Evolutionary conservation across 2,888 invertebrate species (phyloP).

Genomic region (Camponotus fellah): DNA sequence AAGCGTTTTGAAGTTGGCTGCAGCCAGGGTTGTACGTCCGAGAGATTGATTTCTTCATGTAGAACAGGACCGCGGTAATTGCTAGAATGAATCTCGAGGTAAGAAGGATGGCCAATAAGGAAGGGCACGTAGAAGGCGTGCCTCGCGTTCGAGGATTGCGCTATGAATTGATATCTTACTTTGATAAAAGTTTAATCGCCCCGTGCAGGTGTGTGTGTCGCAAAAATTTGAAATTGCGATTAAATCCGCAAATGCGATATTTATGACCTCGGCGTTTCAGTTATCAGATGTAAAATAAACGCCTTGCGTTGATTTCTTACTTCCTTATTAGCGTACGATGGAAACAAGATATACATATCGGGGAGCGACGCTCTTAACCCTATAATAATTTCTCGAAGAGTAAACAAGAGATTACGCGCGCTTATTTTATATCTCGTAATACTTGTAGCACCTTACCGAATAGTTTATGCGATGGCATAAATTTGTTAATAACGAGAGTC

Average conservation of each 20-base stretch:
- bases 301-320: neutral
- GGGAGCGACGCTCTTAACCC: neutral
- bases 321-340: conserved; percentile 10
- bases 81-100: conserved; percentile 74
- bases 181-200: conserved; percentile 63
- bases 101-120: conserved; percentile 81
- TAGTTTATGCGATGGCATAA: conserved; percentile 30
- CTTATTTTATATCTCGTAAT: conserved; percentile 24
- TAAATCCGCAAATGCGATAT: conserved; percentile 23
- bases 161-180: conserved; percentile 70
- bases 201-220: neutral
- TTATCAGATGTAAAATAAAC: neutral
- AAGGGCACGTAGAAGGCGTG: conserved; percentile 80
- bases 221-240: conserved; percentile 43
- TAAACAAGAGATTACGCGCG: conserved; percentile 27
- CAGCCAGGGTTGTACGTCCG: conserved; percentile 18
- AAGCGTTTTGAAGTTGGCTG: conserved; percentile 39
- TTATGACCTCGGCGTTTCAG: neutral
- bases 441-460: neutral
- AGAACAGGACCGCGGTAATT: conserved; percentile 78
- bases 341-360: conserved; percentile 5
- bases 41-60: conserved; percentile 70
- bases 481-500: conserved; percentile 33
- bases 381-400: conserved; percentile 4
- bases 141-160: conserved; percentile 66